phyloP scores from a whole-genome alignment of 2,888 invertebrate species.

The Cephus pygmeus region DNA sequence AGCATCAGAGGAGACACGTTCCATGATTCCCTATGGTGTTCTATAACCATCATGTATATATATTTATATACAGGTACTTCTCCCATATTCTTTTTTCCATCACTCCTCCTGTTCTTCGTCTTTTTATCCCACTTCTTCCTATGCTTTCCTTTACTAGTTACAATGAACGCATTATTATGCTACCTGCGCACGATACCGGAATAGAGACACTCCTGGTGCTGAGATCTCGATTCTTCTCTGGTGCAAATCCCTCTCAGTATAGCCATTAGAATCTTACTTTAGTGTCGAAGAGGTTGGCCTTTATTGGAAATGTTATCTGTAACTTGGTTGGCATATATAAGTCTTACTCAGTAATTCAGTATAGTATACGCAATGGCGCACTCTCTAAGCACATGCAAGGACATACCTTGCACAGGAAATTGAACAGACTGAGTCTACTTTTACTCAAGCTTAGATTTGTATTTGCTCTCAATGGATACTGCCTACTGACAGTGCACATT shows the following conservation, averaged over 20 bases:
- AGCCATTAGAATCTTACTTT: background rate
- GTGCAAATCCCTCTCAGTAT: background rate
- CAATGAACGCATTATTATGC: slow-evolving; percentile 42
- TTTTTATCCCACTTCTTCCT: background rate
- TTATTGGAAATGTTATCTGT: background rate
- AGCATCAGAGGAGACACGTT: background rate
- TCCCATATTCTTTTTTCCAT: background rate
- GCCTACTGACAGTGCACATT: background rate
- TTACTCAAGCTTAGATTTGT: background rate
- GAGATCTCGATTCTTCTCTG: background rate
- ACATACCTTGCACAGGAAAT: slow-evolving; percentile 4
- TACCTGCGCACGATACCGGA: slow-evolving; percentile 36
- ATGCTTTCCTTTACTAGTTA: background rate
- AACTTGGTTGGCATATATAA: background rate
- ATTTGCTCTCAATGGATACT: background rate
- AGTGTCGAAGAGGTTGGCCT: background rate
- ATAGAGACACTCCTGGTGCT: slow-evolving; percentile 26
- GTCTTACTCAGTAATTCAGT: background rate
- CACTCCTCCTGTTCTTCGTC: background rate
- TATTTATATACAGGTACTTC: background rate
- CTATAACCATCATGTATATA: background rate
- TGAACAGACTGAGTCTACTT: slow-evolving; percentile 5
- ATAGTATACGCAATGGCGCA: background rate
- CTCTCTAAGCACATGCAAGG: background rate
- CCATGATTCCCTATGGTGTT: background rate